A percentile compares a stretch with the other conserved stretches of the same genome.
phyloP scores from a whole-genome alignment of 1,140 invertebrate genomes.

The Anastrepha ludens region DNA sequence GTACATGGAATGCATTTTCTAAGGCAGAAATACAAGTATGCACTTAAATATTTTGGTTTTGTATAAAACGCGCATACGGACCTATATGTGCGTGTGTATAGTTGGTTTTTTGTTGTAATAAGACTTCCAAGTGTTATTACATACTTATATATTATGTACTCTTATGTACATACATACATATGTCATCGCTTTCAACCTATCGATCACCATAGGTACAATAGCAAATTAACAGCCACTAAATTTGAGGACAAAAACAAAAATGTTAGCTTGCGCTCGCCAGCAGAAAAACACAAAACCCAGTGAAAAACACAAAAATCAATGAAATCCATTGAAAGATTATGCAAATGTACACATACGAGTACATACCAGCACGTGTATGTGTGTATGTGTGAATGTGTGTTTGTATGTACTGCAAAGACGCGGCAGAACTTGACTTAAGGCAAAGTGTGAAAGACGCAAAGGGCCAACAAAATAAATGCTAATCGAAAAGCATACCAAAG shows the following conservation, averaged over 20 bases:
- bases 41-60: too few species aligned
- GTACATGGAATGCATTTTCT: too few species aligned
- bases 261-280: too few species aligned
- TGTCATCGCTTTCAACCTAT: not conserved
- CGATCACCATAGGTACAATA: not conserved
- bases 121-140: too few species aligned
- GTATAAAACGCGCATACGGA: too few species aligned
- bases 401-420: not conserved
- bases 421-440: not conserved
- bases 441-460: not conserved
- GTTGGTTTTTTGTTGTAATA: too few species aligned
- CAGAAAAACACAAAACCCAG: not conserved
- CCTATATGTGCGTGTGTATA: too few species aligned
- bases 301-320: not conserved
- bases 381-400: not conserved
- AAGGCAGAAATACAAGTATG: too few species aligned
- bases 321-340: conserved; percentile 17
- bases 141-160: too few species aligned
- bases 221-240: not conserved
- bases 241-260: not conserved
- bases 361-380: not conserved
- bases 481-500: conserved; percentile 24
- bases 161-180: not conserved
- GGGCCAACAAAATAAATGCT: conserved; percentile 13
- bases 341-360: not conserved